Conservation (phyloP, 2,113 vertebrate genomes). For the Entomyzon cyanotis region DNA sequence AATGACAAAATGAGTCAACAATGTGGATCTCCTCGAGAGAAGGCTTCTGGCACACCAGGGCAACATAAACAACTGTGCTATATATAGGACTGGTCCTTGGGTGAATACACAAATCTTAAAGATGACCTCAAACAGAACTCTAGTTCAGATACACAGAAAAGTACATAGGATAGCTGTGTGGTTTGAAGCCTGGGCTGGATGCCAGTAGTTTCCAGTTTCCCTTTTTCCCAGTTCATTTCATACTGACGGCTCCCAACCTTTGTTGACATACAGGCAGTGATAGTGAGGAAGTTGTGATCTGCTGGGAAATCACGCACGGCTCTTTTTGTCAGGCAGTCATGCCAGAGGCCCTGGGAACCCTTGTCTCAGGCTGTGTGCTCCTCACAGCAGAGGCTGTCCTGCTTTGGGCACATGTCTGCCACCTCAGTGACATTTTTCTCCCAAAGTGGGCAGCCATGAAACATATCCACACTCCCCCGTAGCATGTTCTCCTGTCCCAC, state of each 20-base stretch:
- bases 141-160: not conserved
- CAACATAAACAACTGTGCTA: constrained; percentile 10
- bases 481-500: accelerated
- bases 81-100: not conserved
- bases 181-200: constrained; percentile 15
- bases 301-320: not conserved
- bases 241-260: accelerated
- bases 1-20: not conserved
- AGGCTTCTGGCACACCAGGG: constrained; percentile 5
- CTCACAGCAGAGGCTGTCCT: not conserved
- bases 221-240: not conserved
- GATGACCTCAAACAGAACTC: constrained; percentile 3
- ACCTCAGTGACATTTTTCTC: not conserved
- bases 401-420: not conserved
- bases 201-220: constrained; percentile 8
- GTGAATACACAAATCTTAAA: not conserved
- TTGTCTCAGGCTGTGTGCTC: not conserved
- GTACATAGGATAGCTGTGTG: not conserved
- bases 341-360: too few relatives aligned
- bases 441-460: not conserved
- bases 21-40: not conserved
- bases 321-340: not conserved
- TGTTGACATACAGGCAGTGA: not conserved
- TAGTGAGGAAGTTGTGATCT: not conserved
- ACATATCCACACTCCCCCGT: accelerated